Conservation (phyloP, 2,113 vertebrate species). For the Macquaria ambigua region DNA sequence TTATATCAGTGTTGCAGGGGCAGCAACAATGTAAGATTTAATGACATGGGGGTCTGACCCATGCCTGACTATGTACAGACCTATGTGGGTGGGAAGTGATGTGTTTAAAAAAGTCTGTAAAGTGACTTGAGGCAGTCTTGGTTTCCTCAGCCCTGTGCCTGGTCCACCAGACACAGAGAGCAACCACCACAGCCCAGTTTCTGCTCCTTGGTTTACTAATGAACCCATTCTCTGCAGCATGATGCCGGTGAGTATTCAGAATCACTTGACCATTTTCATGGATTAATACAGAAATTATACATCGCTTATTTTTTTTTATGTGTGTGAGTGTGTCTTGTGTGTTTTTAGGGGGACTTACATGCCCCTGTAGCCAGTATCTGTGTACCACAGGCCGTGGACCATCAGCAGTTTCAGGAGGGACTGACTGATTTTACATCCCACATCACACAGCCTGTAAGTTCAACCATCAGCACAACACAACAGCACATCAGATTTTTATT, state of each 20-base stretch:
- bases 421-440: conserved; percentile 24
- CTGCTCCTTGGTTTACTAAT: conserved; percentile 26
- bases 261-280: background rate
- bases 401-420: conserved; percentile 40
- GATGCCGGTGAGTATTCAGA: conserved; percentile 56
- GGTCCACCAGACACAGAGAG: conserved; percentile 1
- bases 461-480: background rate
- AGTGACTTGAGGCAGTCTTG: conserved; percentile 1
- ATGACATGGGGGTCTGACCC: background rate
- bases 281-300: background rate
- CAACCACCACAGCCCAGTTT: conserved; percentile 2
- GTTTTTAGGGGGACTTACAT: conserved; percentile 52
- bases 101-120: background rate
- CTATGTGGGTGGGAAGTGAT: background rate
- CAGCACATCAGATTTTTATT: background rate
- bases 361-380: conserved; percentile 37
- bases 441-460: conserved; percentile 47
- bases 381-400: conserved; percentile 32
- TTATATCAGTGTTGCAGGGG: background rate
- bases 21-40: background rate
- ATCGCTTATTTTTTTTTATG: background rate
- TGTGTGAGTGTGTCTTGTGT: background rate
- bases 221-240: conserved; percentile 52
- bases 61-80: background rate
- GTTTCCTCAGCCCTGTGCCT: conserved; percentile 37